Base-by-base conservation (phyloP, 1,140 invertebrate genomes). In the Andricus grossulariae region DNA sequence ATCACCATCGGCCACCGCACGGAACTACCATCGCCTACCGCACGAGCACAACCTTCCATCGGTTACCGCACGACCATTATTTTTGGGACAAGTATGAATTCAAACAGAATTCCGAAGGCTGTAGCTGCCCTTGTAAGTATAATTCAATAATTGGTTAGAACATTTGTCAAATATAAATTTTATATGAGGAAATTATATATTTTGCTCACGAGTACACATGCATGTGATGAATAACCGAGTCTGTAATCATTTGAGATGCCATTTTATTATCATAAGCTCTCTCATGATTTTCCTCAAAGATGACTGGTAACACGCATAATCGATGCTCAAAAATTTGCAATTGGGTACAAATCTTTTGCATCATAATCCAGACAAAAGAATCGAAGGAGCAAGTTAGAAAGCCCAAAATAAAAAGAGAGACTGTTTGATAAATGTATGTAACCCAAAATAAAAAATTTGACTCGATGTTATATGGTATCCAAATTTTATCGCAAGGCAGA, bases 271-370 rank as follows among this genome's bases (percentile, higher is more conserved):
- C 21, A 15, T 3, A 18, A 19, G 11, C 19, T 18, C n/a, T 55
- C 3, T 55, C n/a, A 21, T 45, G 32, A 39, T 66, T 25, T 39
- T 66, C 16, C 13, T 8, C n/a, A 16, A 66, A 2, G 25, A 66
- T 10, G 32, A 3, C 5, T n/a, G 25, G 32, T 39, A 66, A 66
- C 11, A 32, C 3, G n/a, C 1, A 39, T 66, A 66, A 66, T 16
- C 25, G 25, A 39, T 66, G 25, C 32, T 66, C 39, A 39, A 66
- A 66, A 66, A 66, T 66, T 66, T 66, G 25, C 12, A 66, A 16
- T 8, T 66, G 60, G 2, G 60, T 32, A 15, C 60, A 66, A 39
- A 66, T 66, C 39, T 39, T 15, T 13, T 32, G 13, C 60, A 66
- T 66, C 60, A 66, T 66, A 7, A 39, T n/a, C 15, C n/a, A n/a